Base-by-base conservation (phyloP, 2,888 invertebrate species). In the Stratiomys singularior region DNA sequence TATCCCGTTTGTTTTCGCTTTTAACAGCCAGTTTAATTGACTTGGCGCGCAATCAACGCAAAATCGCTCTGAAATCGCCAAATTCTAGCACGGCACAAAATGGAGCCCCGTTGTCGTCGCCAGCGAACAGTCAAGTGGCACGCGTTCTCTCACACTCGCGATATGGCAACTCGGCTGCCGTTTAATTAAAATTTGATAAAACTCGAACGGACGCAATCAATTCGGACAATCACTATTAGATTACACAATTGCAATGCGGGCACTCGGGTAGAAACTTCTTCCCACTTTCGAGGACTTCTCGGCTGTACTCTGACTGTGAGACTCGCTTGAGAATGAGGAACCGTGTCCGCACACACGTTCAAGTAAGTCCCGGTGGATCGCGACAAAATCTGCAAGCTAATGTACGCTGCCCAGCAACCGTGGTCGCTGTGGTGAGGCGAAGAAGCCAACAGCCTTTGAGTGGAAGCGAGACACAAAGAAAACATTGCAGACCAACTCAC, bases 21-120 rank as follows among this genome's bases (percentile, higher is more conserved):
- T 76, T 76, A 13, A 76, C 63, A 76, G 76, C 76, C 76, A 76
- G 76, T 64, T 76, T 76, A 76, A 76, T 76, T 64, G 64, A 64
- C 58, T 46, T 52, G 60, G 11, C 72, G 56, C 9, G 7, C 58
- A 58, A 74, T 74, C 13, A 27, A 69, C 47, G 69, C 47, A 3
- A 47, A 47, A 47, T n/a, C 21, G 23, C 18, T 23, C 18, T 18
- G 23, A 37, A 30, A 60, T 11, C 25, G 1, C 30, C 21, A 72
- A 60, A 60, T 60, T 25, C 13, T 13, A 60, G 11, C 27, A 13
- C 72, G n/a, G 27, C 56, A 52, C 56, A 72, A 72, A 74, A 74
- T 74, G 74, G 74, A 60, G 74, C 37, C 66, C 5, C 37, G 7
- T 25, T 18, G 21, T 18, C 30, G 66, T 37, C 66, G 28, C n/a